Evolutionary conservation across 1,140 invertebrate species (phyloP).

Genomic region (Papilio aristodemus): DNA sequence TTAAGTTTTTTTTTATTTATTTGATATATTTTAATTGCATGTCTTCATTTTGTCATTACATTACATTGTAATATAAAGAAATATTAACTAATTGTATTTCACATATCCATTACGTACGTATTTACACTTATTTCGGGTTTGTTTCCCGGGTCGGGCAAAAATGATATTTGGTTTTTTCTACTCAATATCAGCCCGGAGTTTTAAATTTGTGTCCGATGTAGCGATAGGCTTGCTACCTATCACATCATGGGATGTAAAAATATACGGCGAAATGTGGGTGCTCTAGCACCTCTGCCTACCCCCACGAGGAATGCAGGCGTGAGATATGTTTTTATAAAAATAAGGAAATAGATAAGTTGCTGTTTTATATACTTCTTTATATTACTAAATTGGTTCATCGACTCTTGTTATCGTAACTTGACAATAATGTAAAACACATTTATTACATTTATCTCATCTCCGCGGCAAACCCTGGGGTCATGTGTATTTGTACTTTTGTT

Average conservation of each 20-base stretch:
- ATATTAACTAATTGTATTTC: conserved; percentile 1
- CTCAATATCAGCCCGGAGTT: too few relatives aligned
- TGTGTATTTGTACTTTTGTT: conserved; percentile 42
- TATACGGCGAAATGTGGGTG: too few relatives aligned
- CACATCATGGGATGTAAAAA: too few relatives aligned
- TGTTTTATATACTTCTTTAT: conserved; percentile 18
- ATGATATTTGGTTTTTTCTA: too few relatives aligned
- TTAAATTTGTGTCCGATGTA: too few relatives aligned
- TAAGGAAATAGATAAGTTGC: not conserved
- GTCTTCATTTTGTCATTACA: conserved; percentile 1
- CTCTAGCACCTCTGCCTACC: too few relatives aligned
- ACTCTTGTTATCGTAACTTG: conserved; percentile 30
- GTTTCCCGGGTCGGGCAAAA: too few relatives aligned
- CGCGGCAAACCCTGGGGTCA: conserved; percentile 48
- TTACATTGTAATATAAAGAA: not conserved
- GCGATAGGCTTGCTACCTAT: too few relatives aligned
- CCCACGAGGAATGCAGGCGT: too few relatives aligned
- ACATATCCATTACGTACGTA: too few relatives aligned
- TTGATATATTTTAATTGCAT: conserved; percentile 14
- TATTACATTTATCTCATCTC: conserved; percentile 43
- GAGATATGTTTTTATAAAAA: not conserved
- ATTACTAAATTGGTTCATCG: conserved; percentile 38
- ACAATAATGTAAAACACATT: conserved; percentile 32
- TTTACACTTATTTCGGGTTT: too few relatives aligned
- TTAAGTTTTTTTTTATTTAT: not conserved